Conservation (phyloP, 2,797 vertebrate genomes). For the Pachyuromys duprasi region DNA sequence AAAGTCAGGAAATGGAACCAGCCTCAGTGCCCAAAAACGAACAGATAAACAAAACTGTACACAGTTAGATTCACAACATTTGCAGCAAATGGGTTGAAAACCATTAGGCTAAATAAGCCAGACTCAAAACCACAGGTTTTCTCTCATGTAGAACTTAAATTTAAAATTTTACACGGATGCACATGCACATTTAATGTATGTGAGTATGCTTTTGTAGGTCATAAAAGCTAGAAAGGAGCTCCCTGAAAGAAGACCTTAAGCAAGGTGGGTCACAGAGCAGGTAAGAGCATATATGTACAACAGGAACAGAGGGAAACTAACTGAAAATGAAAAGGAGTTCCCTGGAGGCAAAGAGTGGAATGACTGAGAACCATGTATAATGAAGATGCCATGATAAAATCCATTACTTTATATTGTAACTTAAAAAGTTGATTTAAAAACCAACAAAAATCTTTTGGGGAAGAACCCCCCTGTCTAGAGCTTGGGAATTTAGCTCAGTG, state of each 20-base stretch:
- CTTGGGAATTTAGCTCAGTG: not conserved
- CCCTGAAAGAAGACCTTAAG: not conserved
- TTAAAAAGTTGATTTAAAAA: not conserved
- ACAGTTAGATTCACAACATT: not conserved
- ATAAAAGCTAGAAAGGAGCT: not conserved
- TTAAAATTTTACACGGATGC: not conserved
- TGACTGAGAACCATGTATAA: not conserved
- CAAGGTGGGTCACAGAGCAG: not conserved
- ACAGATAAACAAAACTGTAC: not conserved
- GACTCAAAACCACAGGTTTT: not conserved
- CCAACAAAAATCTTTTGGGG: not conserved
- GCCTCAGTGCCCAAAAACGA: not conserved
- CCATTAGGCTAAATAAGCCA: not conserved
- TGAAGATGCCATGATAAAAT: not conserved
- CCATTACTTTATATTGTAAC: not conserved
- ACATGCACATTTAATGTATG: not conserved
- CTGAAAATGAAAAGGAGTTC: not conserved
- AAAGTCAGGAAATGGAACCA: not conserved
- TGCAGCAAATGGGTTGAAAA: not conserved
- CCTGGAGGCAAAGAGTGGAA: not conserved
- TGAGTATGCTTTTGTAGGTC: not conserved
- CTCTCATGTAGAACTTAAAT: not conserved
- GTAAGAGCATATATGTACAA: not conserved
- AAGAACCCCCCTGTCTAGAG: not conserved
- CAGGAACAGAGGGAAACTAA: not conserved